phyloP scores from a whole-genome alignment of 2,888 invertebrate genomes.

The Acanthococcus lagerstroemiae region DNA sequence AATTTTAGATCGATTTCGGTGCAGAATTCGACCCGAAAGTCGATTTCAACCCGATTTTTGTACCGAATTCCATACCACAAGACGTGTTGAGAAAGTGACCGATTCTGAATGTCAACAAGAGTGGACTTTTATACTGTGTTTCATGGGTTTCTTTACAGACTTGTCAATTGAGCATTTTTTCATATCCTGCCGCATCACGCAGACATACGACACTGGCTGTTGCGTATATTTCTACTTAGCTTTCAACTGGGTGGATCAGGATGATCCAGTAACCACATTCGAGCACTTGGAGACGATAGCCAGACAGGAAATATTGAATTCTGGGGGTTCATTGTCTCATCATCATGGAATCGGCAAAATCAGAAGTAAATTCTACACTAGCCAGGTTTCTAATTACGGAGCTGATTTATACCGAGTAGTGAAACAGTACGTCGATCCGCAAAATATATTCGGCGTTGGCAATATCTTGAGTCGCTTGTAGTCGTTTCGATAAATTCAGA shows the following conservation, averaged over 20 bases:
- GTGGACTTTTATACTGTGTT: neutral
- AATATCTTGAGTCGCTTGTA: slow-evolving; percentile 52
- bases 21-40: no score
- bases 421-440: slow-evolving; percentile 80
- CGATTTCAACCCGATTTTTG: no score
- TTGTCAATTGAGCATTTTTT: slow-evolving; percentile 52
- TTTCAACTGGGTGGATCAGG: slow-evolving; percentile 53
- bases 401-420: slow-evolving; percentile 66
- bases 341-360: slow-evolving; percentile 95
- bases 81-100: neutral
- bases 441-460: slow-evolving; percentile 83
- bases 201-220: slow-evolving; percentile 94
- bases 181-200: slow-evolving; percentile 78
- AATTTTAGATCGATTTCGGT: no score
- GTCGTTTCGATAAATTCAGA: neutral
- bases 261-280: slow-evolving; percentile 66
- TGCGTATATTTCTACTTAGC: slow-evolving; percentile 94
- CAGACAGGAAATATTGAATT: slow-evolving; percentile 81
- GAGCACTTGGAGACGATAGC: slow-evolving; percentile 81
- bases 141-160: slow-evolving; percentile 33
- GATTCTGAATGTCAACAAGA: neutral
- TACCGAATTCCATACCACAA: no score
- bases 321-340: slow-evolving; percentile 87
- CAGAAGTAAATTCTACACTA: slow-evolving; percentile 72
- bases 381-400: slow-evolving; percentile 72